Evolutionary conservation across 2,888 invertebrate species (phyloP).

Genomic region (Caenorhabditis sp.): DNA sequence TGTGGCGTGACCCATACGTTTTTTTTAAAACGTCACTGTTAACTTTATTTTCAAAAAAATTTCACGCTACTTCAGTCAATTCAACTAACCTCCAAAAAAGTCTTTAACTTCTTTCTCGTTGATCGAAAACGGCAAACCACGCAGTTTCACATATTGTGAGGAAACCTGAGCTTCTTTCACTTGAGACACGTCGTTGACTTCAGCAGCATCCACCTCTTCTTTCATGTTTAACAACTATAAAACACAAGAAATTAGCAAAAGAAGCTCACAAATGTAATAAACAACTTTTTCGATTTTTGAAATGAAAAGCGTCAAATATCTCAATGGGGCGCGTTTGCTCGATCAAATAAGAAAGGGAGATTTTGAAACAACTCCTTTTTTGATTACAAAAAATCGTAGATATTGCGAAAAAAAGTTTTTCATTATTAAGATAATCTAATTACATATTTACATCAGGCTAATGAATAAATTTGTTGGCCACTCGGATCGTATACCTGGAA

Average conservation of each 20-base stretch:
- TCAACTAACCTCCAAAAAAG: conserved; percentile 54
- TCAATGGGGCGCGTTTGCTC: background rate
- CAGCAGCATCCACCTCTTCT: background rate
- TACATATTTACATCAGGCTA: too few species aligned
- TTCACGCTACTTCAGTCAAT: too few species aligned
- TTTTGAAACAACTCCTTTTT: too few species aligned
- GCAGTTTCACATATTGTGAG: conserved; percentile 30
- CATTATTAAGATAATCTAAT: too few species aligned
- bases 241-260: background rate
- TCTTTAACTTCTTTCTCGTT: conserved; percentile 51
- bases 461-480: too few species aligned
- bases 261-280: background rate
- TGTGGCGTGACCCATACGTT: background rate
- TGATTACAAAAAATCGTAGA: too few species aligned
- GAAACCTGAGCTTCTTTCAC: background rate
- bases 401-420: too few species aligned
- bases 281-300: background rate
- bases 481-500: too few species aligned
- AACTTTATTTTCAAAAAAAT: too few species aligned
- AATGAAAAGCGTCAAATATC: background rate
- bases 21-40: too few species aligned
- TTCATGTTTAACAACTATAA: background rate
- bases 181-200: background rate
- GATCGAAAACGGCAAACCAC: conserved; percentile 62
- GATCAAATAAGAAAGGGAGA: background rate